These are phyloP conservation scores for Trogon surrucura DNA, from an alignment of 2,113 vertebrate species.

Conservation along the genomic window DNA sequence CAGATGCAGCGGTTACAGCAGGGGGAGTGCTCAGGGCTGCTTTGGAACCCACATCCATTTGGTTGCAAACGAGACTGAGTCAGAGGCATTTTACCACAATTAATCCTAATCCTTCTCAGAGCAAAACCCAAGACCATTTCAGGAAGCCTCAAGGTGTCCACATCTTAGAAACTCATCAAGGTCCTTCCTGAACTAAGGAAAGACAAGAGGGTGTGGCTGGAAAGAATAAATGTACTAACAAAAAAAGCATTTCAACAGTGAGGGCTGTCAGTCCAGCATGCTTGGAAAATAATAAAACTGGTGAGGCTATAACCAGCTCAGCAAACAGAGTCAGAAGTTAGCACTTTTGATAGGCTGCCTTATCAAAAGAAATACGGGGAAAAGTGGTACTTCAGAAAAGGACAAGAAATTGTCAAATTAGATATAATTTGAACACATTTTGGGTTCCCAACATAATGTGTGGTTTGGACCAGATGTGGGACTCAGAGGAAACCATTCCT, in stretches of 20 bases:
- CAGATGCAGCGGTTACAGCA: not conserved
- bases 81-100: not conserved
- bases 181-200: not conserved
- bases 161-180: not conserved
- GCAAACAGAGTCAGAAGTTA: not conserved
- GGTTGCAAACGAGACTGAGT: not conserved
- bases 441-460: not conserved
- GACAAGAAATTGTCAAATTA: not conserved
- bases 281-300: not conserved
- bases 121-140: not conserved
- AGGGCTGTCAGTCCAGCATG: not conserved
- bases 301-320: not conserved
- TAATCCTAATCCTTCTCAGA: not conserved
- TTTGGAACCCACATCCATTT: not conserved
- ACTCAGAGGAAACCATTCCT: not conserved
- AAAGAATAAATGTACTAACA: not conserved
- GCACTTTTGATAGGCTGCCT: not conserved
- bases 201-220: not conserved
- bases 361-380: not conserved
- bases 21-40: not conserved
- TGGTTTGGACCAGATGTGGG: not conserved
- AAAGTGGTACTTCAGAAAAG: not conserved
- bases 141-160: not conserved
- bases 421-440: not conserved
- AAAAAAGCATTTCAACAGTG: not conserved